Evolutionary conservation across 2,797 vertebrate species (phyloP).

Genomic region (Sebastes cheni): DNA sequence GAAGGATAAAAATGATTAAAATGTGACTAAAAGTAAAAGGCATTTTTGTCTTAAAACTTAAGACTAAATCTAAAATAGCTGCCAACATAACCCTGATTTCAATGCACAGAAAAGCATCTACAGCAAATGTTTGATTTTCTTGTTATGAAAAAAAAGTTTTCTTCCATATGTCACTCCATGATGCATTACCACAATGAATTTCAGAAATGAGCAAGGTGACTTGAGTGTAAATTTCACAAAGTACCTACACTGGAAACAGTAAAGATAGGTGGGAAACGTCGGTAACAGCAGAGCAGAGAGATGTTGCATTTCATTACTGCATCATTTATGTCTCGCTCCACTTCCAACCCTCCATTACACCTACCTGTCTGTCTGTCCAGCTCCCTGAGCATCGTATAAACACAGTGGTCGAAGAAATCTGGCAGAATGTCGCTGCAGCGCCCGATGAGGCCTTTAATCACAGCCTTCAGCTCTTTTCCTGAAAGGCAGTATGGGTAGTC

Average conservation of each 20-base stretch:
- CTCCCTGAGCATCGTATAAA: slow-evolving; percentile 93
- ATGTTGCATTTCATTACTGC: background rate
- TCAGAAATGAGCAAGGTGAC: background rate
- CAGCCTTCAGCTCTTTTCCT: slow-evolving; percentile 85
- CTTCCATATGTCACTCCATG: background rate
- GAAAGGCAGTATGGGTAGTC: slow-evolving; percentile 94
- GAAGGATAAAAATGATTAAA: too few relatives aligned
- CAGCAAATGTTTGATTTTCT: too few relatives aligned
- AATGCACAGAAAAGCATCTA: background rate
- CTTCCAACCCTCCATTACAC: background rate
- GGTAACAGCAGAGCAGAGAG: background rate
- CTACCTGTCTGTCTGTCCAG: slow-evolving; percentile 89
- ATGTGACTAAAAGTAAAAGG: too few relatives aligned
- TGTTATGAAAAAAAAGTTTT: background rate
- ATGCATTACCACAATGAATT: too few relatives aligned
- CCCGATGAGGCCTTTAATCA: slow-evolving; percentile 86
- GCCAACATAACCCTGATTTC: too few relatives aligned
- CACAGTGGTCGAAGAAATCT: slow-evolving; percentile 93
- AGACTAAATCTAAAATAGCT: too few relatives aligned
- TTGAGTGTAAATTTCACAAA: background rate
- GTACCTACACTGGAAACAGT: background rate
- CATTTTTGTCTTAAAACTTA: too few relatives aligned
- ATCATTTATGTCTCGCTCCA: background rate
- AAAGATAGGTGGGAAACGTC: background rate
- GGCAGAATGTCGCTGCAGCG: slow-evolving; percentile 81